phyloP scores from a whole-genome alignment of 2,797 vertebrate species.

The Chloroceryle amazona region DNA sequence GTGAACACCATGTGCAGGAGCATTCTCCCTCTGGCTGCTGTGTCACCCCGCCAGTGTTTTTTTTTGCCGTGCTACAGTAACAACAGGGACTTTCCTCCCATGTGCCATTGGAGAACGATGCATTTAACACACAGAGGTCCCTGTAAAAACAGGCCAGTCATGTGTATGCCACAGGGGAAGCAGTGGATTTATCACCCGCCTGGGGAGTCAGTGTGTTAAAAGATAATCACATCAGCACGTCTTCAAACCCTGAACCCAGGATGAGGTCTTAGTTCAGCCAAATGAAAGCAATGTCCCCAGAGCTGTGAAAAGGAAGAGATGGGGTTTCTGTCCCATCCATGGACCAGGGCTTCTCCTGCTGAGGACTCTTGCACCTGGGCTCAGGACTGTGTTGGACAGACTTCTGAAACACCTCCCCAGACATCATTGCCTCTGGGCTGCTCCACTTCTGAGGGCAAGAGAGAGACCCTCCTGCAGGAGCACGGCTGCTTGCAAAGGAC shows the following conservation, averaged over 20 bases:
- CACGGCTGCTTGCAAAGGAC: neutral
- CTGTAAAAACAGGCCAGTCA: neutral
- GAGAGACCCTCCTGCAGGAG: neutral
- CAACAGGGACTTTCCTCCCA: neutral
- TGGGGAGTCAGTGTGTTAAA: neutral
- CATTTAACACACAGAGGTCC: neutral
- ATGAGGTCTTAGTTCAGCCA: neutral
- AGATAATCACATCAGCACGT: slow-evolving; percentile 3
- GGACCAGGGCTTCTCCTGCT: neutral
- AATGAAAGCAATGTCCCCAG: neutral
- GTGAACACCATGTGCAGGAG: neutral
- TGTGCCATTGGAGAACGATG: neutral
- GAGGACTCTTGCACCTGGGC: neutral
- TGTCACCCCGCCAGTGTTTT: neutral
- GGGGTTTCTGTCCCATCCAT: neutral
- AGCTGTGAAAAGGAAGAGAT: neutral
- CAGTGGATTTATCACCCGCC: neutral
- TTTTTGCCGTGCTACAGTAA: neutral
- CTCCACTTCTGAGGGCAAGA: neutral
- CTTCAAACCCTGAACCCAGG: neutral
- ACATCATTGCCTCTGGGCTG: neutral
- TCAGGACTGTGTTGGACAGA: too few relatives aligned
- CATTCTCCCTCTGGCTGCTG: neutral
- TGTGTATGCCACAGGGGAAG: neutral
- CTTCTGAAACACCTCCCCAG: neutral